Percentiles rank a stretch among this genome's conserved stretches.
Conservation (phyloP, 2,888 invertebrate genomes). For the Chydorus sphaericus region DNA sequence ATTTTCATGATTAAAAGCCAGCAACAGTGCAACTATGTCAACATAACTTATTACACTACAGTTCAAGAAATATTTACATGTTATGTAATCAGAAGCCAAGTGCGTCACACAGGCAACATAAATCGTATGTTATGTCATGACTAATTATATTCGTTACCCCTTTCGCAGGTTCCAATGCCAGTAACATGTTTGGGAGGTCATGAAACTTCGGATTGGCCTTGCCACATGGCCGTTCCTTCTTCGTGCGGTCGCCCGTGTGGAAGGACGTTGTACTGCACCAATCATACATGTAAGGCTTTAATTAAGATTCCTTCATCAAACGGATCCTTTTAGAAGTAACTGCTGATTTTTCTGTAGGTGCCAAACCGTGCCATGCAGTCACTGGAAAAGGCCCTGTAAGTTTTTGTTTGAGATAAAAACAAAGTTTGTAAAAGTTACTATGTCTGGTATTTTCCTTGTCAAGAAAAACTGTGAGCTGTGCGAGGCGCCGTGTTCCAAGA, state of each 20-base stretch:
- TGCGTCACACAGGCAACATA: background rate
- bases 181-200: constrained; percentile 40
- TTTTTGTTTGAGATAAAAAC: no score
- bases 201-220: constrained; percentile 29
- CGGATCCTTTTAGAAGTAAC: no score
- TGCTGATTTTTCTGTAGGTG: no score
- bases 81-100: no score
- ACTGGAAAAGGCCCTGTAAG: constrained; percentile 22
- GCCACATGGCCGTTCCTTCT: constrained; percentile 40
- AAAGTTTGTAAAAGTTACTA: no score
- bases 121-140: background rate
- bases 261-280: constrained; percentile 28
- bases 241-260: constrained; percentile 33
- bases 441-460: constrained; percentile 19
- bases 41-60: no score
- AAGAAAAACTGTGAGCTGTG: constrained; percentile 41
- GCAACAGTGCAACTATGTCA: no score
- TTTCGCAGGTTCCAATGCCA: constrained; percentile 46
- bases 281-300: constrained; percentile 44
- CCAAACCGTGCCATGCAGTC: constrained; percentile 51
- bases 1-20: no score
- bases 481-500: constrained; percentile 41
- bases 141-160: background rate
- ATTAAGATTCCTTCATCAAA: no score
- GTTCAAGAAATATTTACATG: no score